phyloP scores from a whole-genome alignment of 1,140 invertebrate genomes.

The Bursaphelenchus mucronatus region DNA sequence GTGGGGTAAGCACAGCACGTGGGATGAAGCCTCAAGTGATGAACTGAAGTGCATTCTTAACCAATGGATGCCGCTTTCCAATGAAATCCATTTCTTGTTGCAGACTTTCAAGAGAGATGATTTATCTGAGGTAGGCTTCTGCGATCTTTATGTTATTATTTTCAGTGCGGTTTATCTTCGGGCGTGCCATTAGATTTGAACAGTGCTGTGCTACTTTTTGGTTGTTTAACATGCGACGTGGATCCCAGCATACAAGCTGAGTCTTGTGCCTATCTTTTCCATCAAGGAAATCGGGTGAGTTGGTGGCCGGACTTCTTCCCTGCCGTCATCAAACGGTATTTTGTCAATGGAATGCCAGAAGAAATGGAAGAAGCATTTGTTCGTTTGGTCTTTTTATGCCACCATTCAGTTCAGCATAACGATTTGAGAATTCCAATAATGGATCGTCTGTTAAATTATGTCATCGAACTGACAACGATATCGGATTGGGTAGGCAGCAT shows the following conservation, averaged over 20 bases:
- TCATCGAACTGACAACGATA: constrained; percentile 10
- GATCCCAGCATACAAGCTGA: constrained; percentile 16
- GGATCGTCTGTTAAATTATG: constrained; percentile 3
- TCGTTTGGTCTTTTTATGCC: constrained; percentile 32
- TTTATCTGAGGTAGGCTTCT: no score
- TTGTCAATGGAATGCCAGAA: constrained; percentile 18
- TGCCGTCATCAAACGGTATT: constrained; percentile 23
- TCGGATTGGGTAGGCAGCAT: background rate
- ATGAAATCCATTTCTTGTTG: constrained; percentile 10
- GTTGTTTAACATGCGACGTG: constrained; percentile 28
- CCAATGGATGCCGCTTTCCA: constrained; percentile 14
- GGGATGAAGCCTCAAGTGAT: constrained; percentile 4
- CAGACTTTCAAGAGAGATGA: no score
- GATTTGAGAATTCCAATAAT: constrained; percentile 9
- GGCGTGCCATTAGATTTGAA: constrained; percentile 24
- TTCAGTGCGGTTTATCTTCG: background rate
- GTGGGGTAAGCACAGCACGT: background rate
- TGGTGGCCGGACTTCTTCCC: constrained; percentile 39
- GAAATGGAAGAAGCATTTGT: constrained; percentile 20
- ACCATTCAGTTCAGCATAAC: constrained; percentile 26
- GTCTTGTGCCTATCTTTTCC: constrained; percentile 34
- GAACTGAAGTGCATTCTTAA: constrained; percentile 4
- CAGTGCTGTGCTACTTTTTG: constrained; percentile 31
- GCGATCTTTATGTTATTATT: no score
- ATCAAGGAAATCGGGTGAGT: constrained; percentile 10